Base-by-base conservation (phyloP, 2,888 invertebrate genomes). In the Oxystoma pomonae region DNA sequence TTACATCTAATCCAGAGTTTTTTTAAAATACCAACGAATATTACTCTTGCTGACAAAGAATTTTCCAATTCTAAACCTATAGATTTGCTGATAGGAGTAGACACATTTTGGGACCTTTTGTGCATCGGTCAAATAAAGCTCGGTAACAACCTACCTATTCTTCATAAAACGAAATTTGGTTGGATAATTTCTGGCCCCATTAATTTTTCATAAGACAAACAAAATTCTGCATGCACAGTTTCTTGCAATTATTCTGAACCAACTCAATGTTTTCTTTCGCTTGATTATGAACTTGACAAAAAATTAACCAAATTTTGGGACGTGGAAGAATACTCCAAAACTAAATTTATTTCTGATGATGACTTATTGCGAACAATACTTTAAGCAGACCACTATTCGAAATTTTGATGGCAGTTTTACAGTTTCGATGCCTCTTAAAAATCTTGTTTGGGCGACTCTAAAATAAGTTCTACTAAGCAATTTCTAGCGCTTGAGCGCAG, bases 361-460 rank as follows among this genome's bases (percentile, higher is more conserved):
- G 67, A 69, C 51, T 50, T 55, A 53, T n/a, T 68, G 66, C 57
- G 66, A 66, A 22, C 58, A 66, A 2, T 62, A 65, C 52, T 68
- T 63, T 57, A 12, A 58, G n/a, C 16, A 64, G 50, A 67, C 22
- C 18, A 60, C 52, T 20, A 19, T 53, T 49, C 59, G 51, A n/a
- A 55, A 61, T 19, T 1, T 55, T 55, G 58, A 20, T 7, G 67
- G 66, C 18, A 57, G 64, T 20, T 65, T 68, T 16, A 60, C 62
- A 18, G 67, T 69, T 2, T 52, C 52, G 52, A 22, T 69, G 16
- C 66, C 66, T 21, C 50, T 68, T 17, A 65, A 60, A 57, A 50
- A 2, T 20, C 51, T 1, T 7, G 60, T 20, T 63, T 70, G 52
- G 71, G 68, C 22, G 61, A 67, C 16, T 68, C 69, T 3, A 58